Evolutionary conservation across 2,797 vertebrate genomes (phyloP).

Genomic region (Thalassophryne amazonica): DNA sequence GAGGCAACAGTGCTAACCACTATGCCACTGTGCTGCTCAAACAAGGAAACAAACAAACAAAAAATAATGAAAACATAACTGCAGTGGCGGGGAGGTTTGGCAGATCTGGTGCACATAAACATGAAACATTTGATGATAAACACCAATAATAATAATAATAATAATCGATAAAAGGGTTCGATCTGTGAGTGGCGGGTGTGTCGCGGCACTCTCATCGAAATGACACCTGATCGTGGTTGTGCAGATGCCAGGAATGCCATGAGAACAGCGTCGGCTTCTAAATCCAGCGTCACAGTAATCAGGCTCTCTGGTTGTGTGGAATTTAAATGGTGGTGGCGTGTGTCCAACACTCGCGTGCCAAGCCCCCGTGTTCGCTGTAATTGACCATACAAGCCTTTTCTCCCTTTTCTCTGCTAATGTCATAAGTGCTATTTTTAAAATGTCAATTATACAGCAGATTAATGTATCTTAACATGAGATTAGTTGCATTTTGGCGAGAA

Average conservation of each 20-base stretch:
- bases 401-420: slow-evolving; percentile 70
- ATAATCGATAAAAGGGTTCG: background rate
- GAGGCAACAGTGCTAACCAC: too few species aligned
- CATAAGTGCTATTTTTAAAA: slow-evolving; percentile 75
- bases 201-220: slow-evolving; percentile 24
- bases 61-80: too few species aligned
- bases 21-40: too few species aligned
- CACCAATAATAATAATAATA: too few species aligned
- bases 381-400: slow-evolving; percentile 74
- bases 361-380: slow-evolving; percentile 70
- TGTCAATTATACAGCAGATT: slow-evolving; percentile 71
- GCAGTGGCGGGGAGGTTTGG: too few species aligned
- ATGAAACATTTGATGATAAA: too few species aligned
- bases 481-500: slow-evolving; percentile 66
- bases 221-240: slow-evolving; percentile 39
- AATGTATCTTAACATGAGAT: slow-evolving; percentile 70
- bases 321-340: slow-evolving; percentile 71
- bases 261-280: slow-evolving; percentile 63
- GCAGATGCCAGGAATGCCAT: slow-evolving; percentile 27
- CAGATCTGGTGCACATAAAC: too few species aligned
- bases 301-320: slow-evolving; percentile 68
- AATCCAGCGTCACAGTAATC: slow-evolving; percentile 66
- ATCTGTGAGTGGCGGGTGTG: slow-evolving; percentile 16
- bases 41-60: too few species aligned
- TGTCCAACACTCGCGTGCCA: slow-evolving; percentile 73